Base-by-base conservation (phyloP, 2,888 invertebrate species). In the Heliconius aoede region DNA sequence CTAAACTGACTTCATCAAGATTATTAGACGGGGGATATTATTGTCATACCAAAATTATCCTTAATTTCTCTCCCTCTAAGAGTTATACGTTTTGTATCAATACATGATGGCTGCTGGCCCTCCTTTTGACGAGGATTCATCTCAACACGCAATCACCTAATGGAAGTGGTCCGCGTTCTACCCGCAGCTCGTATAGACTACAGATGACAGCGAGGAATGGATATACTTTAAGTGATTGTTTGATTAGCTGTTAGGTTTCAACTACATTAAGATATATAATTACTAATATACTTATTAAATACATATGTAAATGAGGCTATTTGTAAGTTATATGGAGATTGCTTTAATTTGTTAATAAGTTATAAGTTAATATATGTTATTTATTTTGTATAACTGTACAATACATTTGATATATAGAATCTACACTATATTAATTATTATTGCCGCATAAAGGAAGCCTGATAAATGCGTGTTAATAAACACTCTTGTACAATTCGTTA, bases 61-160 rank as follows among this genome's bases (percentile, higher is more conserved):
- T 69, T 77, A 77, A n/a, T n/a, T n/a, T n/a, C n/a, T 77, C n/a
- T 40, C 58, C n/a, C 46, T 3, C 21, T 73, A 74, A 72, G 36
- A 77, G 46, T 72, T 60, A 72, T 15, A 40, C 24, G 36, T 72
- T 32, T 55, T 51, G 51, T 40, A 28, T 51, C 58, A 73, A 73
- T 46, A 51, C 75, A 40, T 68, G 73, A 58, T n/a, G 72, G 72
- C 76, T 79, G 74, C 51, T 24, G 72, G 74, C 72, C 77, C 79
- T 78, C 68, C 73, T 73, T 77, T 77, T 78, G 80, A 80, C 78
- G 78, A 80, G 73, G 76, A 75, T 80, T 76, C 74, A 72, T 76
- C 78, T 80, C 73, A 21, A 71, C 78, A 78, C 73, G 78, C 78
- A 80, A 80, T 80, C 78, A 78, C 46, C 76, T 80, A 80, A 80